phyloP scores from a whole-genome alignment of 2,113 vertebrate genomes.

The Noturus placidus region DNA sequence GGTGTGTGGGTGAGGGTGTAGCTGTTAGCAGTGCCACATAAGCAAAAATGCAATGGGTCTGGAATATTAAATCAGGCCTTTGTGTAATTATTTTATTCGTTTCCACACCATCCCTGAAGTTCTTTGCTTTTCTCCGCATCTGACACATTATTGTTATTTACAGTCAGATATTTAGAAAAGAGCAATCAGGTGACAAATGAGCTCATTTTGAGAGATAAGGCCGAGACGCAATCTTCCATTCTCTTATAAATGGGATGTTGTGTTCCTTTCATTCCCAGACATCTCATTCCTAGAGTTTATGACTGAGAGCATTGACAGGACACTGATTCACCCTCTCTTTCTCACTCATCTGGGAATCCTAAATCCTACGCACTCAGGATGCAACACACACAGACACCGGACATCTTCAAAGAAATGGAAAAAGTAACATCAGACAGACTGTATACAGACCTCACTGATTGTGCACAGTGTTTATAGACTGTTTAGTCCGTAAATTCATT shows the following conservation, averaged over 20 bases:
- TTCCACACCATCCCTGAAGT: background rate
- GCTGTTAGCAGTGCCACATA: conserved; percentile 5
- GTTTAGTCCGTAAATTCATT: background rate
- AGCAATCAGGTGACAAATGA: conserved; percentile 8
- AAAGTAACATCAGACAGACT: conserved; percentile 12
- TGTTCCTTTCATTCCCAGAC: conserved; percentile 30
- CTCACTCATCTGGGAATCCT: conserved; percentile 33
- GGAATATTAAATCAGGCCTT: background rate
- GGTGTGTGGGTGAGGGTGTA: conserved; percentile 31
- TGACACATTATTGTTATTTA: background rate
- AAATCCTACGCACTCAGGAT: conserved; percentile 19
- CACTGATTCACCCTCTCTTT: conserved; percentile 32
- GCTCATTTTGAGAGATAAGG: background rate
- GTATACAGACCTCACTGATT: conserved; percentile 9
- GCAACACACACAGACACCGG: background rate
- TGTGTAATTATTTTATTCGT: background rate
- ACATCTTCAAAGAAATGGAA: conserved; percentile 8
- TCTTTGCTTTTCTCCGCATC: background rate
- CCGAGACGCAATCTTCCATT: background rate
- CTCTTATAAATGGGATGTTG: conserved; percentile 7
- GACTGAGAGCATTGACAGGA: conserved; percentile 19
- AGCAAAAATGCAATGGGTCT: conserved; percentile 5
- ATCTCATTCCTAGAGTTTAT: background rate
- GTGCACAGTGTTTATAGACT: background rate
- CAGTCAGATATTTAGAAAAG: background rate